Conservation (phyloP, 2,888 invertebrate species). For the Zygogramma bicolorata region DNA sequence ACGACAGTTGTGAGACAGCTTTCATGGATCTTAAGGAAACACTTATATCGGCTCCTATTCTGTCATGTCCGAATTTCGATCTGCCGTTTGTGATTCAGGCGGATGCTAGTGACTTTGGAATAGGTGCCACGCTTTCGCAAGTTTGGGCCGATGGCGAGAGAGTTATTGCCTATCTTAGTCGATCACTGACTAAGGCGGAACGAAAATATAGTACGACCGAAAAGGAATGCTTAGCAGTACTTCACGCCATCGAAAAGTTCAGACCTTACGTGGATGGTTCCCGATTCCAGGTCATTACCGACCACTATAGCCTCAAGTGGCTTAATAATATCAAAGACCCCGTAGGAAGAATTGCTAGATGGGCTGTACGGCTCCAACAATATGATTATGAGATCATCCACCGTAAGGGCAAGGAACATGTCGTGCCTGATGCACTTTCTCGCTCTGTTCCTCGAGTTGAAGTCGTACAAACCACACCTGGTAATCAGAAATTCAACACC, state of each 20-base stretch:
- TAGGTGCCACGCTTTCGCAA: background rate
- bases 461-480: background rate
- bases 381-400: too few species aligned
- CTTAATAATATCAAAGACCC: too few species aligned
- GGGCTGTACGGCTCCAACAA: too few species aligned
- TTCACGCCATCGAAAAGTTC: background rate
- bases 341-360: too few species aligned
- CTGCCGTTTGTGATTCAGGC: background rate
- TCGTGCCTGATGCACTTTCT: conserved; percentile 42
- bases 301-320: too few species aligned
- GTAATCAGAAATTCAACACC: background rate
- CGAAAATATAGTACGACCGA: background rate
- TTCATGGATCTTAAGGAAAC: background rate
- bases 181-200: background rate
- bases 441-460: conserved; percentile 24
- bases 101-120: conserved; percentile 4
- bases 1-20: background rate
- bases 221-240: background rate
- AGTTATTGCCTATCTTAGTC: background rate
- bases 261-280: conserved; percentile 33
- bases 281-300: conserved; percentile 42
- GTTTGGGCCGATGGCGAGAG: background rate
- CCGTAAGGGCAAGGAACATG: too few species aligned
- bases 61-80: conserved; percentile 8
- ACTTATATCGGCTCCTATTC: conserved; percentile 3